Conservation (phyloP, 1,140 invertebrate genomes). For the Drosophila elegans region DNA sequence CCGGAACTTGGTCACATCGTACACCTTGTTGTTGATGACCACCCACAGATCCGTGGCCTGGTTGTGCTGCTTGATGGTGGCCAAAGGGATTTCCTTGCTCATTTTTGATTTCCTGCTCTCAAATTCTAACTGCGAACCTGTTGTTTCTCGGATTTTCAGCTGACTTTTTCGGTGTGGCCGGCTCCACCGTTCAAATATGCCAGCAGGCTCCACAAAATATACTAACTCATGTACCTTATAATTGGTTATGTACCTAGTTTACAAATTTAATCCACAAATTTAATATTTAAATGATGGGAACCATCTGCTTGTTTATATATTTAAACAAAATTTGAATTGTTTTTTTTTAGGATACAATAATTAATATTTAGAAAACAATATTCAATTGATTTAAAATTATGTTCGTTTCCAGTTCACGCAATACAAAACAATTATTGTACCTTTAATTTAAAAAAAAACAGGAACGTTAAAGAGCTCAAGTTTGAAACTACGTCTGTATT, state of each 20-base stretch:
- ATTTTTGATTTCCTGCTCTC: conserved; percentile 21
- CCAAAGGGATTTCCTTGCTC: conserved; percentile 83
- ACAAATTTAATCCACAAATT: background rate
- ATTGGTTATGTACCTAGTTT: background rate
- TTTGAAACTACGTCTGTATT: too few species aligned
- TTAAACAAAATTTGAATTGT: too few species aligned
- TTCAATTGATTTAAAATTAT: too few species aligned
- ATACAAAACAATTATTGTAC: too few species aligned
- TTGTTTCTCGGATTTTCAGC: background rate
- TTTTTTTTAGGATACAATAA: too few species aligned
- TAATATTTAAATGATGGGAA: too few species aligned
- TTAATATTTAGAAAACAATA: too few species aligned
- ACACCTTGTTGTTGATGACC: conserved; percentile 88
- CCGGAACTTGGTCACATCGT: conserved; percentile 88
- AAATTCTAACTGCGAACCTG: conserved; percentile 4
- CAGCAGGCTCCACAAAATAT: background rate
- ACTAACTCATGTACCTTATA: background rate
- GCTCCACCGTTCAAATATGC: background rate
- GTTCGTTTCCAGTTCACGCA: too few species aligned
- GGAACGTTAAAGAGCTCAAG: too few species aligned
- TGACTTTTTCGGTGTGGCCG: background rate
- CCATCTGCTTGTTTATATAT: too few species aligned
- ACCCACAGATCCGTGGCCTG: conserved; percentile 86
- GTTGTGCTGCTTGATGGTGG: conserved; percentile 87
- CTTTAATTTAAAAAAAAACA: too few species aligned